Conservation (phyloP, 2,797 vertebrate genomes). For the Sebastes oblongus region DNA sequence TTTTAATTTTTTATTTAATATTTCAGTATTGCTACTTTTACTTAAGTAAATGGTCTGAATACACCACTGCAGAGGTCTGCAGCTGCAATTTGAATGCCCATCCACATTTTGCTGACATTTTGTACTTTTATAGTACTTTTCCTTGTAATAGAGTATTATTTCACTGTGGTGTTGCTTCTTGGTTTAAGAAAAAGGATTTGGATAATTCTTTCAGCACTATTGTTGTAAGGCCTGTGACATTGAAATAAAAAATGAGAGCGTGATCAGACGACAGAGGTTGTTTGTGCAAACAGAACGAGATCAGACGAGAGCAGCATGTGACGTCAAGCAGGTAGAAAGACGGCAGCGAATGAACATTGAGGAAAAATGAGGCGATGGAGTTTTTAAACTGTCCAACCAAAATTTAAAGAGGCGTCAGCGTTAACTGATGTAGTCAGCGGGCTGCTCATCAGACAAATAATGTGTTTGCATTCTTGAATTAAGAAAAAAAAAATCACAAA, state of each 20-base stretch:
- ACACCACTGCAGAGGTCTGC: neutral
- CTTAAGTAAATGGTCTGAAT: neutral
- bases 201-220: neutral
- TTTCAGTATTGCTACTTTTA: neutral
- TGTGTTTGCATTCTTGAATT: neutral
- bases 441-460: neutral
- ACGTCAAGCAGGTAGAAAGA: neutral
- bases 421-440: neutral
- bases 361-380: neutral
- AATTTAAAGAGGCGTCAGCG: neutral
- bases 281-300: constrained; percentile 3
- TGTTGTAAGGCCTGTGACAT: neutral
- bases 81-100: neutral
- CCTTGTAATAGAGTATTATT: neutral
- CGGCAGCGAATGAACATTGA: neutral
- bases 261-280: neutral
- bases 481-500: neutral
- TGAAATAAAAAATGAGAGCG: constrained; percentile 1
- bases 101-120: neutral
- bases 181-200: neutral
- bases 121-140: neutral
- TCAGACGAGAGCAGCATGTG: neutral
- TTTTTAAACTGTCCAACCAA: neutral
- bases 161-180: no score
- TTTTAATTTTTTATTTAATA: no score